Conservation (phyloP, 2,888 invertebrate species). For the Synergus laeviventris region DNA sequence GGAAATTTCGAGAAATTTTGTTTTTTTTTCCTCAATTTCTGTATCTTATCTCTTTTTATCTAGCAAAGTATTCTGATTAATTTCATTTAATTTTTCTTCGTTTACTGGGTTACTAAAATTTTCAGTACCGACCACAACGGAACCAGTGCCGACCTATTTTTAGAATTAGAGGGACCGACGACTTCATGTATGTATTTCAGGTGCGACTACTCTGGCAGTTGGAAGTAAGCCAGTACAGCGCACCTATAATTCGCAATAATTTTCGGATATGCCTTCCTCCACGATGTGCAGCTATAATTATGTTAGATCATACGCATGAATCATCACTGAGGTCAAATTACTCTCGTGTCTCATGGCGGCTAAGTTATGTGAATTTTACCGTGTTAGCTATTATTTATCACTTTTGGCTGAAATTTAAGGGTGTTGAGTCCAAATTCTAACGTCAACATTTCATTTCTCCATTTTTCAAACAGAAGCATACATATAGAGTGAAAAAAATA, state of each 20-base stretch:
- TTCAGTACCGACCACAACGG: slow-evolving; percentile 32
- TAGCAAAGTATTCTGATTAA: too few relatives aligned
- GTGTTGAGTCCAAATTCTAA: too few relatives aligned
- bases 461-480: too few relatives aligned
- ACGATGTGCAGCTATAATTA: slow-evolving; percentile 66
- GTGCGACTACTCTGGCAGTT: slow-evolving; percentile 64
- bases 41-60: too few relatives aligned
- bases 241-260: slow-evolving; percentile 65
- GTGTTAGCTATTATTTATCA: not conserved
- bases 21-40: too few relatives aligned
- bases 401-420: not conserved
- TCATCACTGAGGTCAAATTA: slow-evolving; percentile 46
- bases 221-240: slow-evolving; percentile 67
- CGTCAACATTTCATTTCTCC: too few relatives aligned
- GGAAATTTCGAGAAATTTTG: too few relatives aligned
- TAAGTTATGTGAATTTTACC: slow-evolving; percentile 9
- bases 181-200: slow-evolving; percentile 69
- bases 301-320: slow-evolving; percentile 51
- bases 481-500: too few relatives aligned
- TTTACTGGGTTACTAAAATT: slow-evolving; percentile 13
- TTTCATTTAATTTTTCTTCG: too few relatives aligned
- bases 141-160: slow-evolving; percentile 65
- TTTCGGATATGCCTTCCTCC: slow-evolving; percentile 63
- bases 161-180: slow-evolving; percentile 65
- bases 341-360: not conserved